Evolutionary conservation across 2,113 vertebrate species (phyloP).

Genomic region (Syrrhaptes paradoxus): DNA sequence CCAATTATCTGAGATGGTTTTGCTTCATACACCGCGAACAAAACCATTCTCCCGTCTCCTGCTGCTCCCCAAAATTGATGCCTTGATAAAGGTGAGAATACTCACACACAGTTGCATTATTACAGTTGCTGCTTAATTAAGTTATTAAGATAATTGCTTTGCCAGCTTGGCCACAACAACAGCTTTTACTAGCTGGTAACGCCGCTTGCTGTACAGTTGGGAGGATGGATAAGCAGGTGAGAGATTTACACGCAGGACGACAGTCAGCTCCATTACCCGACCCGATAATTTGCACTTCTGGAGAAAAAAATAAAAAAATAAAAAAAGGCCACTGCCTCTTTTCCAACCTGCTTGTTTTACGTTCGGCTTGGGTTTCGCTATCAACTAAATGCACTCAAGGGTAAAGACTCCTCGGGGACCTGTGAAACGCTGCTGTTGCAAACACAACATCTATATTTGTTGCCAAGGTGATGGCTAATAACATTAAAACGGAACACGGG

Average conservation of each 20-base stretch:
- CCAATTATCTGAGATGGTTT: neutral
- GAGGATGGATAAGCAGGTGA: neutral
- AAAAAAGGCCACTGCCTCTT: neutral
- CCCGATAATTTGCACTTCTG: neutral
- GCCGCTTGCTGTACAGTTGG: neutral
- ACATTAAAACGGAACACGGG: neutral
- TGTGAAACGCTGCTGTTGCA: neutral
- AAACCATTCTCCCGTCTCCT: neutral
- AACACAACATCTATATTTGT: constrained; percentile 22
- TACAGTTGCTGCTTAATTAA: neutral
- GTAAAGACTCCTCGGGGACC: constrained; percentile 49
- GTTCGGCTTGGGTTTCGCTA: constrained; percentile 1
- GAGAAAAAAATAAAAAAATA: neutral
- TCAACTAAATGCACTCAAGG: constrained; percentile 60
- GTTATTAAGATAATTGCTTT: constrained; percentile 25
- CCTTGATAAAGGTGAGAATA: neutral
- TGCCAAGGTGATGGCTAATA: constrained; percentile 52
- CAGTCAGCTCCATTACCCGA: neutral
- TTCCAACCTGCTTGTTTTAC: constrained; percentile 32
- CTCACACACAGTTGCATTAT: neutral
- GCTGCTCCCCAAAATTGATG: neutral
- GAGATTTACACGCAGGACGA: neutral
- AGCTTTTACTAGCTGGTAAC: neutral
- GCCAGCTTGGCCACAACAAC: neutral
- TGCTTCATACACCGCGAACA: neutral